Evolutionary conservation across 2,113 vertebrate genomes (phyloP), one percentile per base, ranked within the genome.

Genomic region (Callipepla californica): DNA sequence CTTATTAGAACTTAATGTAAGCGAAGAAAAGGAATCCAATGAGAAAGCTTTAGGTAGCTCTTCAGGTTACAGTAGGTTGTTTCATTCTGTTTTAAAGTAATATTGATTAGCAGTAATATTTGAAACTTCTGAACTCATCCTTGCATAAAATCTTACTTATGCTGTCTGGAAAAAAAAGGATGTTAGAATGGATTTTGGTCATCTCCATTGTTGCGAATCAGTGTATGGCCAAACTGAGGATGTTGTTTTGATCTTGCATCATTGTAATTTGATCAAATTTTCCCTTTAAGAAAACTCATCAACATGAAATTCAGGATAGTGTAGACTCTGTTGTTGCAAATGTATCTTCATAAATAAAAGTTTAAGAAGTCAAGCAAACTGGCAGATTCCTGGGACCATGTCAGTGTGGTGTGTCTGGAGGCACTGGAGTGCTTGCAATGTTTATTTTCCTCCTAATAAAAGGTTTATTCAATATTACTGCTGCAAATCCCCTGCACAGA

Each of bases 371-470:
- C 32, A 45, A 45, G 25, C 3, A 0, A 42, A 32, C 26, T 50
- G 80, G 30, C 36, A 42, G 42, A 32, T 78, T 78, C 74, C 50
- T 38, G 69, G 14, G 59, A 20, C 13, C 19, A 23, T 66, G 38
- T 80, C 77, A 61, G 20, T 15, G 28, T 65, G 30, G 23, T 40
- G 7, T 67, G 55, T 40, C 45, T 82, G 50, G n/a, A 89, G 72
- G 22, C 68, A 9, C 0, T 73, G 28, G 70, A 85, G 23, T 9
- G 36, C 28, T 58, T 59, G 32, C 11, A 34, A 14, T 61, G 59
- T 90, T 95, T 85, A 59, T 90, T 93, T 93, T 48, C 36, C 26
- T 84, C 67, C 83, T 84, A 36, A 51, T 75, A 32, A 68, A 72
- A 65, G 23, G 48, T 67, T 61, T 93, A 58, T 36, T 79, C 40